Conservation (phyloP, 2,888 invertebrate genomes). For the Ormyrus pomaceus region DNA sequence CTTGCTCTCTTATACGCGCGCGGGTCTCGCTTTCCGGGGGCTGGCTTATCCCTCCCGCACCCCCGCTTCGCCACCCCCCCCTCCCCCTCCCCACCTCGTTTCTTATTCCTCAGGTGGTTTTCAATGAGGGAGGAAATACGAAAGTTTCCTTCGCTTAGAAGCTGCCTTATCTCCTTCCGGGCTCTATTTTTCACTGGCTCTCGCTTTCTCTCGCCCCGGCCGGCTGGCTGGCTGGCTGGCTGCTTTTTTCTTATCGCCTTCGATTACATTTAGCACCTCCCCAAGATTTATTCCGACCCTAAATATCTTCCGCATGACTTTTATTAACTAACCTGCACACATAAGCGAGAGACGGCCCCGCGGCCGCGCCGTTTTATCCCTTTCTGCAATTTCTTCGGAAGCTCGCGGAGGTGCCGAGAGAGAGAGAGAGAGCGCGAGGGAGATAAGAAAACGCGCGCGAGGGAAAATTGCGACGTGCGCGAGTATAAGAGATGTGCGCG, state of each 20-base stretch:
- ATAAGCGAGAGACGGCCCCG: background rate
- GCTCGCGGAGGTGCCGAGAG: background rate
- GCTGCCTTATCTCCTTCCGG: constrained; percentile 48
- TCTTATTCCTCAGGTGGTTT: constrained; percentile 59
- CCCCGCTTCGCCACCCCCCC: background rate
- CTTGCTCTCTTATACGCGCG: background rate
- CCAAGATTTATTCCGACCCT: constrained; percentile 42
- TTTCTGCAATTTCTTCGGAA: background rate
- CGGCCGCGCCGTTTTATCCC: background rate
- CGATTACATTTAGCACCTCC: constrained; percentile 49
- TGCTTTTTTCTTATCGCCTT: constrained; percentile 43
- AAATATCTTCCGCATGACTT: constrained; percentile 4
- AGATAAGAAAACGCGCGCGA: constrained; percentile 6
- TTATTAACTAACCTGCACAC: constrained; percentile 18
- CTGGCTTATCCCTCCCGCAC: background rate
- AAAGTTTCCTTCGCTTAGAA: constrained; percentile 44
- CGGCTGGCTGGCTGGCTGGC: background rate
- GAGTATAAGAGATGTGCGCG: constrained; percentile 16
- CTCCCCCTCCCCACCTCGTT: constrained; percentile 12
- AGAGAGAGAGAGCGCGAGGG: background rate
- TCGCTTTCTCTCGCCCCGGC: background rate
- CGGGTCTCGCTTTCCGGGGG: background rate
- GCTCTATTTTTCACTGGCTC: constrained; percentile 46
- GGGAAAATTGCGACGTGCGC: constrained; percentile 22
- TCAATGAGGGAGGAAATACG: constrained; percentile 50